A percentile compares a stretch with the other conserved stretches of the same genome.
Evolutionary conservation across 35 echinoderm and acorn worm species (phyloP).

Genomic region (Heliocidaris tuberculata): DNA sequence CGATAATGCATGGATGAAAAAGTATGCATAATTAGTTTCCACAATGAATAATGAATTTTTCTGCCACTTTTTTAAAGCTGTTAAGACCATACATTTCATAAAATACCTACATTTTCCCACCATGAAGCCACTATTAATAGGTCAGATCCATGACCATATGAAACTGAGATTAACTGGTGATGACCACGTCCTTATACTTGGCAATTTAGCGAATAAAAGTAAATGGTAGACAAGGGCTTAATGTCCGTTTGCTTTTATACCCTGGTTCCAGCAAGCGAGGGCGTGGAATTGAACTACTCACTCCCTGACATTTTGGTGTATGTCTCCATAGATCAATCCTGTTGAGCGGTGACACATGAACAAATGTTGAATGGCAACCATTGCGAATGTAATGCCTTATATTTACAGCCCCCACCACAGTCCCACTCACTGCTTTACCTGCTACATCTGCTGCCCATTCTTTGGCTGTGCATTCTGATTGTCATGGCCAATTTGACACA

Average conservation of each 20-base stretch:
- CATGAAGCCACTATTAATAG: neutral
- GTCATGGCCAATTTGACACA: constrained; percentile 8
- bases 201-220: neutral
- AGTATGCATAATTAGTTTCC: too few relatives aligned
- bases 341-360: neutral
- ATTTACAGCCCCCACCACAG: neutral
- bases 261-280: constrained; percentile 6
- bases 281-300: neutral
- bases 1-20: too few relatives aligned
- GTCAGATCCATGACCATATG: neutral
- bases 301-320: neutral
- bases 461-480: neutral
- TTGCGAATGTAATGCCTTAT: neutral
- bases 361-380: constrained; percentile 16
- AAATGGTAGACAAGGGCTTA: neutral
- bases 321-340: neutral
- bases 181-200: too few relatives aligned
- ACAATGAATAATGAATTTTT: too few relatives aligned
- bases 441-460: constrained; percentile 14
- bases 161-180: too few relatives aligned
- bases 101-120: too few relatives aligned
- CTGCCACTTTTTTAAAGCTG: too few relatives aligned
- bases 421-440: constrained; percentile 15
- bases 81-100: too few relatives aligned
- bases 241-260: neutral